phyloP scores from a whole-genome alignment of 2,888 invertebrate genomes.

The Palloptera scutellata region DNA sequence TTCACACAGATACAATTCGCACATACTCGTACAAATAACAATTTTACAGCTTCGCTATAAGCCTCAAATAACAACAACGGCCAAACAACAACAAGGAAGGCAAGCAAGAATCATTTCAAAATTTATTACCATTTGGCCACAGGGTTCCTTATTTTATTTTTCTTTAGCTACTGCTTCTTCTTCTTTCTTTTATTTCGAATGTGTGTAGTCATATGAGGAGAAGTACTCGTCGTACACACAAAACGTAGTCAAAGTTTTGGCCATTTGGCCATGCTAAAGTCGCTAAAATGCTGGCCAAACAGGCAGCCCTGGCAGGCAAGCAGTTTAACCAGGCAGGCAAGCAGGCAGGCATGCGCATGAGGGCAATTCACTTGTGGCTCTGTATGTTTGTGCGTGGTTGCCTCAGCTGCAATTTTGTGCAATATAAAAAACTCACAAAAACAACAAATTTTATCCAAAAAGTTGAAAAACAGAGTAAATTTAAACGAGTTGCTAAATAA shows the following conservation, averaged over 20 bases:
- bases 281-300: constrained; percentile 6
- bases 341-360: neutral
- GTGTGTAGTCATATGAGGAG: no score
- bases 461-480: neutral
- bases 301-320: no score
- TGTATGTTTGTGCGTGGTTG: constrained; percentile 9
- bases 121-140: constrained; percentile 39
- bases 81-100: neutral
- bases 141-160: constrained; percentile 26
- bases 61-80: neutral
- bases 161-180: no score
- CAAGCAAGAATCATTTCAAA: constrained; percentile 21
- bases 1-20: constrained; percentile 1
- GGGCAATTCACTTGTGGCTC: neutral
- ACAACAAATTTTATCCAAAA: neutral
- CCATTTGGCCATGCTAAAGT: neutral
- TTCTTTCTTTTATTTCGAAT: no score
- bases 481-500: constrained; percentile 16
- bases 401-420: neutral
- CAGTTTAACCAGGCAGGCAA: neutral
- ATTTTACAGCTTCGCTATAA: neutral
- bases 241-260: constrained; percentile 1
- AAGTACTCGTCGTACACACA: neutral
- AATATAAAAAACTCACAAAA: neutral
- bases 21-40: no score